Evolutionary conservation across 2,797 vertebrate genomes (phyloP).

Genomic region (Rousettus madagascariensis): DNA sequence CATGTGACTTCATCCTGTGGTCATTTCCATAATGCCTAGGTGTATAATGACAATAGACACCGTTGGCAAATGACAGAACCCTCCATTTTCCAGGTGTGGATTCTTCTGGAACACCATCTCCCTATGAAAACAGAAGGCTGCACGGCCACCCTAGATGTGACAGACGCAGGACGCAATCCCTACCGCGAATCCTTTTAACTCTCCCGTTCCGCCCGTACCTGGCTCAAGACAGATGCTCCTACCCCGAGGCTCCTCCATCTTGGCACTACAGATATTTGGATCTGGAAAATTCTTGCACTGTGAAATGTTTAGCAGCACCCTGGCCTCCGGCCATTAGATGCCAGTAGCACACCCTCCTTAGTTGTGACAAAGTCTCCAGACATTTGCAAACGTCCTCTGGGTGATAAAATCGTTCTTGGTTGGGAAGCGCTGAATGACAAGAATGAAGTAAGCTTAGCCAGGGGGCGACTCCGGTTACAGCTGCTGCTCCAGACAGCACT

Average conservation of each 20-base stretch:
- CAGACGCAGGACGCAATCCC: not conserved
- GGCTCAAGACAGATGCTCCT: not conserved
- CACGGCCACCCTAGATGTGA: not conserved
- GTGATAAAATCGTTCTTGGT: not conserved
- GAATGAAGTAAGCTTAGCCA: not conserved
- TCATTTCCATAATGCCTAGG: not conserved
- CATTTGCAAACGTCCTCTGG: not conserved
- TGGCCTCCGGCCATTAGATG: not conserved
- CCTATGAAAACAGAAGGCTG: not conserved
- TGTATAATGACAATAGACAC: not conserved
- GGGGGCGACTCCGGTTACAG: not conserved
- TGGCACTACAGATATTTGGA: not conserved
- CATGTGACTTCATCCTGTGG: not conserved
- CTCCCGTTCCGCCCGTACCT: too few species aligned
- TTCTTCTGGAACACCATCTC: not conserved
- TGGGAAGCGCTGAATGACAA: not conserved
- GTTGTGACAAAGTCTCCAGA: not conserved
- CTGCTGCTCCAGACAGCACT: not conserved
- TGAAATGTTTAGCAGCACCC: not conserved
- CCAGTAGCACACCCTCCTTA: not conserved
- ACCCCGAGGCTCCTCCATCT: not conserved
- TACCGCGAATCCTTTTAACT: not conserved
- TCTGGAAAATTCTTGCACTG: not conserved
- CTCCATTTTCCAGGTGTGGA: not conserved
- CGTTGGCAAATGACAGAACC: not conserved